Conservation (phyloP, 2,888 invertebrate species). For the Scaptomyza flava region DNA sequence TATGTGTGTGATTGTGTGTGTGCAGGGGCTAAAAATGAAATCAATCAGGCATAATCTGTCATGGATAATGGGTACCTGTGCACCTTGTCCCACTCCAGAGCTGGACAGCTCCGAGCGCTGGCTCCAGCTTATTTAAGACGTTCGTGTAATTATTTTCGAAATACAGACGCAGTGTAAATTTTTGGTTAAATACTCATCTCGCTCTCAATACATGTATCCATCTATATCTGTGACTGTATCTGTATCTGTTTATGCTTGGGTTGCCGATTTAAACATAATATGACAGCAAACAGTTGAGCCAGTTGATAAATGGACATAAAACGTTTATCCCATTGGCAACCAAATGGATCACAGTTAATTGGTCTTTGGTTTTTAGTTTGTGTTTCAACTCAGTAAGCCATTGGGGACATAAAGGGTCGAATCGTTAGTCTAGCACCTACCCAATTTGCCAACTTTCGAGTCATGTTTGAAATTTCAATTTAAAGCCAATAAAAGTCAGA, state of each 20-base stretch:
- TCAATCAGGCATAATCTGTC: constrained; percentile 80
- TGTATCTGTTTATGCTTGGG: constrained; percentile 36
- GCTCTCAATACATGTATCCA: constrained; percentile 21
- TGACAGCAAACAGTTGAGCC: constrained; percentile 80
- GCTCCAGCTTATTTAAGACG: constrained; percentile 70
- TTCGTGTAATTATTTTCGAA: constrained; percentile 81
- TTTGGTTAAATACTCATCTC: constrained; percentile 71
- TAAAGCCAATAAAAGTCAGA: constrained; percentile 59
- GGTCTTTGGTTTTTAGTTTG: constrained; percentile 28
- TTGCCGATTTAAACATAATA: constrained; percentile 78
- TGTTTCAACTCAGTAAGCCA: not conserved
- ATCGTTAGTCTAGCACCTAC: constrained; percentile 37
- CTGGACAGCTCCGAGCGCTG: constrained; percentile 19
- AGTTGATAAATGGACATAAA: constrained; percentile 75
- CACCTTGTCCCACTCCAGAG: constrained; percentile 39
- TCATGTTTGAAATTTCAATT: constrained; percentile 50
- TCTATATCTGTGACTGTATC: constrained; percentile 13
- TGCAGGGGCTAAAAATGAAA: constrained; percentile 69
- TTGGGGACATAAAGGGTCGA: constrained; percentile 6
- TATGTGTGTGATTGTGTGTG: constrained; percentile 40
- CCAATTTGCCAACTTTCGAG: constrained; percentile 46
- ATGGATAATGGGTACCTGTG: constrained; percentile 75
- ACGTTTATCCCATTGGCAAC: constrained; percentile 61
- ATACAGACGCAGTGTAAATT: constrained; percentile 77
- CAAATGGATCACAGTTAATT: constrained; percentile 76